phyloP scores from a whole-genome alignment of 2,797 vertebrate species.

The Gouania willdenowi region DNA sequence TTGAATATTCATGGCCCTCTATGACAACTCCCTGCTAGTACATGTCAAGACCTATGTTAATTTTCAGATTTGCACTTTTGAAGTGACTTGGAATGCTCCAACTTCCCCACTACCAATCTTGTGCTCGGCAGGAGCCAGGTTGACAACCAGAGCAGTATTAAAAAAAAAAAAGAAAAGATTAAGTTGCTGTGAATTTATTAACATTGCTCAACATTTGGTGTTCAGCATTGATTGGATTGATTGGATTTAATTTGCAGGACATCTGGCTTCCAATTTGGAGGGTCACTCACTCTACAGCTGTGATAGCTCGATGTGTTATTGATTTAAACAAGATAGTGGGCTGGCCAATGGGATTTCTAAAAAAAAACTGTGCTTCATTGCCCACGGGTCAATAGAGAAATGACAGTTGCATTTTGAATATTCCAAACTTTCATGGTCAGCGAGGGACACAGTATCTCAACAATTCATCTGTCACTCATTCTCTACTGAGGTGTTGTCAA shows the following conservation, averaged over 20 bases:
- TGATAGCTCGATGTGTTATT: constrained; percentile 54
- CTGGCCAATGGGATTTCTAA: constrained; percentile 56
- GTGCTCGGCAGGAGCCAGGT: constrained; percentile 21
- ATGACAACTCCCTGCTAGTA: constrained; percentile 69
- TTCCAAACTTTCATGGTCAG: constrained; percentile 36
- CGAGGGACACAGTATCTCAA: constrained; percentile 28
- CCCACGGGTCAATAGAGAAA: constrained; percentile 34
- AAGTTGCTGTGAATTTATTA: constrained; percentile 3
- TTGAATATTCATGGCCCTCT: constrained; percentile 72
- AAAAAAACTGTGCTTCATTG: constrained; percentile 25
- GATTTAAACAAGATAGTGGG: constrained; percentile 60
- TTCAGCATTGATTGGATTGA: constrained; percentile 12
- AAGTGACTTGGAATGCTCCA: constrained; percentile 53
- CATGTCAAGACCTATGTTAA: constrained; percentile 72
- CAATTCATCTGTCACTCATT: constrained; percentile 52
- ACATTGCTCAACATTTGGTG: neutral
- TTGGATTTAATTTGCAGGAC: constrained; percentile 27
- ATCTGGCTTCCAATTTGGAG: constrained; percentile 56
- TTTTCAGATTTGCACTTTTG: constrained; percentile 63
- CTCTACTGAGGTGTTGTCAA: constrained; percentile 24
- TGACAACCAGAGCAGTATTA: constrained; percentile 25
- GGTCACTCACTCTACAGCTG: constrained; percentile 51
- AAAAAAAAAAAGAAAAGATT: constrained; percentile 24
- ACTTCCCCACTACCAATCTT: constrained; percentile 28
- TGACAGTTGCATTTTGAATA: constrained; percentile 48